phyloP scores from a whole-genome alignment of 2,888 invertebrate genomes.

The Campaea margaritaria region DNA sequence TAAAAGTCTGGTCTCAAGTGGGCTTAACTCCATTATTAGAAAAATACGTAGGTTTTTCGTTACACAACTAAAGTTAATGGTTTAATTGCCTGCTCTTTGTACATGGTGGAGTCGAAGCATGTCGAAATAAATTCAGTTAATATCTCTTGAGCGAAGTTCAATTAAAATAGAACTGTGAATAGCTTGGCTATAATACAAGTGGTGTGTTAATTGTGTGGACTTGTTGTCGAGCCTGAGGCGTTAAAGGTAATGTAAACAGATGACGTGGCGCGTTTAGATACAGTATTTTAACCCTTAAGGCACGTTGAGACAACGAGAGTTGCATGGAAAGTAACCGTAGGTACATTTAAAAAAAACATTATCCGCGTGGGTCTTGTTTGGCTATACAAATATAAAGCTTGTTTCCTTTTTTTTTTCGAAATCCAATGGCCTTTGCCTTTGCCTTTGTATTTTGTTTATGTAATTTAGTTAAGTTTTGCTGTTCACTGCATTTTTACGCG shows the following conservation, averaged over 20 bases:
- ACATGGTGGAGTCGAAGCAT: slow-evolving; percentile 33
- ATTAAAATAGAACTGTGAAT: slow-evolving; percentile 20
- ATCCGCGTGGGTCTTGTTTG: too few relatives aligned
- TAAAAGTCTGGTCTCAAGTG: slow-evolving; percentile 18
- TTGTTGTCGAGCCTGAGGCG: slow-evolving; percentile 1
- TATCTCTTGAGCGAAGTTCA: slow-evolving; percentile 32
- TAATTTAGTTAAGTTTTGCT: too few relatives aligned
- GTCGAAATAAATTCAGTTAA: slow-evolving; percentile 36
- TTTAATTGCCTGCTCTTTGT: slow-evolving; percentile 32
- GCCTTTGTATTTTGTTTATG: too few relatives aligned
- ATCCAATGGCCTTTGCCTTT: too few relatives aligned
- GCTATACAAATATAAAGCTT: too few relatives aligned
- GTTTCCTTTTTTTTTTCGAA: too few relatives aligned
- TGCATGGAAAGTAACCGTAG: too few relatives aligned
- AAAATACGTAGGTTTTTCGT: slow-evolving; percentile 22
- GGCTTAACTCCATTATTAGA: slow-evolving; percentile 10
- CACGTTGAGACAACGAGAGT: too few relatives aligned
- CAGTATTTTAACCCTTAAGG: too few relatives aligned
- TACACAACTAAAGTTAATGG: slow-evolving; percentile 29
- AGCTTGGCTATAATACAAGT: slow-evolving; percentile 16
- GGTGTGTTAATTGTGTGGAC: slow-evolving; percentile 4
- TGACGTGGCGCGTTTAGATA: background rate
- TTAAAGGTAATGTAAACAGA: slow-evolving; percentile 13
- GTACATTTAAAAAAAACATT: too few relatives aligned
- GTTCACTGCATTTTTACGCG: too few relatives aligned